These are phyloP conservation scores for Ricordea florida DNA, from an alignment of 92 coral and sea anemone species.

Conservation along the genomic window DNA sequence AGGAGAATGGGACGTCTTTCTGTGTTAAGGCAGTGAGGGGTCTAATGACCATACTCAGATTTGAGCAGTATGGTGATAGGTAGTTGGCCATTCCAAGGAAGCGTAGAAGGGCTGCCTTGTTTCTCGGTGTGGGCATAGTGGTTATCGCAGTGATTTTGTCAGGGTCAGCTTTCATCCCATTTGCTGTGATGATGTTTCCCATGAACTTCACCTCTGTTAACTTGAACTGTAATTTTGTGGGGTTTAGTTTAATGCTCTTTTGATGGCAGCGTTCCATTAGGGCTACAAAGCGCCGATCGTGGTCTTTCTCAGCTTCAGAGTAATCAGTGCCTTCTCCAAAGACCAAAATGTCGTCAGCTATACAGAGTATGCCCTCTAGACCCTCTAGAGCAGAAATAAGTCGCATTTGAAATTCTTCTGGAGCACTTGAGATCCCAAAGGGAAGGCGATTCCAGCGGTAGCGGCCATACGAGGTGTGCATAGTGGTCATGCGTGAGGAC, in stretches of 20 bases:
- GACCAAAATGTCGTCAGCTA: conserved; percentile 25
- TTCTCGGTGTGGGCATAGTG: conserved; percentile 50
- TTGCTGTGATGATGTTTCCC: conserved; percentile 18
- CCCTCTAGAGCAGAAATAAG: conserved; percentile 21
- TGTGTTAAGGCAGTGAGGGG: conserved; percentile 42
- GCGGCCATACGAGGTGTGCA: conserved; percentile 57
- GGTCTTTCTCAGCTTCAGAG: conserved; percentile 38
- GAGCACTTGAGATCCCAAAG: conserved; percentile 44
- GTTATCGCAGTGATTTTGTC: conserved; percentile 38
- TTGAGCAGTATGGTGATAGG: conserved; percentile 60
- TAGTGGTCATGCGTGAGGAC: conserved; percentile 48
- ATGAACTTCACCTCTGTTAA: neutral
- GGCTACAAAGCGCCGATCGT: conserved; percentile 12
- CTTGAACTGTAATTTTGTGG: neutral
- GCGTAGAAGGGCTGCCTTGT: conserved; percentile 61
- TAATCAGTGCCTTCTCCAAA: neutral
- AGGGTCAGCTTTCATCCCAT: conserved; percentile 57
- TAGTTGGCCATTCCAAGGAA: conserved; percentile 69
- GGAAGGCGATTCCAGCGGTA: conserved; percentile 59
- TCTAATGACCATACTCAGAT: conserved; percentile 44
- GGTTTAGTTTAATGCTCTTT: conserved; percentile 41
- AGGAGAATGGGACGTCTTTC: conserved; percentile 49
- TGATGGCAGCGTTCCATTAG: conserved; percentile 61
- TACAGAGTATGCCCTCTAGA: conserved; percentile 28
- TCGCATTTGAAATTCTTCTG: neutral